phyloP scores from a whole-genome alignment of 2,113 vertebrate genomes.

The Polyodon spathula region DNA sequence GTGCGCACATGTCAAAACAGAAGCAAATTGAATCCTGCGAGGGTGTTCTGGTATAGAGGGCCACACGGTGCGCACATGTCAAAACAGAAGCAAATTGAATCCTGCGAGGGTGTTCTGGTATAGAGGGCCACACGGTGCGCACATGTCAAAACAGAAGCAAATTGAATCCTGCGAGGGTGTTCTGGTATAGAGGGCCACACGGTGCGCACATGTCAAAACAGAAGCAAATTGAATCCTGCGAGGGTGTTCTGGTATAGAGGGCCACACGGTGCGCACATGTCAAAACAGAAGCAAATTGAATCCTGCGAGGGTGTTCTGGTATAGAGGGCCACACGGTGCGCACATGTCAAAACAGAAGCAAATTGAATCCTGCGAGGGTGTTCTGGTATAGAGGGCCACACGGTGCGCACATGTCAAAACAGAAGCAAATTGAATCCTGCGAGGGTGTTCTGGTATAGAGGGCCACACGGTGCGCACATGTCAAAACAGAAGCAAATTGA shows the following conservation, averaged over 20 bases:
- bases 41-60: too few species aligned
- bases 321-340: too few species aligned
- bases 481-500: constrained; percentile 12
- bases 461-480: too few species aligned
- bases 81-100: constrained; percentile 13
- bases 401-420: background rate
- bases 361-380: background rate
- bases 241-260: too few species aligned
- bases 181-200: too few species aligned
- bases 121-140: too few species aligned
- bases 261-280: too few species aligned
- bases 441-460: too few species aligned
- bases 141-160: constrained; percentile 7
- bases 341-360: constrained; percentile 7
- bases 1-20: background rate
- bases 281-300: constrained; percentile 11
- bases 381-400: too few species aligned
- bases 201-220: background rate
- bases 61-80: too few species aligned
- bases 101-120: background rate
- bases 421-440: constrained; percentile 6
- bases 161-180: background rate
- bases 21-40: constrained; percentile 4
- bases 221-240: constrained; percentile 4
- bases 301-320: background rate